Evolutionary conservation across 2,113 vertebrate genomes (phyloP).

Genomic region (Protomyctophum bolini): DNA sequence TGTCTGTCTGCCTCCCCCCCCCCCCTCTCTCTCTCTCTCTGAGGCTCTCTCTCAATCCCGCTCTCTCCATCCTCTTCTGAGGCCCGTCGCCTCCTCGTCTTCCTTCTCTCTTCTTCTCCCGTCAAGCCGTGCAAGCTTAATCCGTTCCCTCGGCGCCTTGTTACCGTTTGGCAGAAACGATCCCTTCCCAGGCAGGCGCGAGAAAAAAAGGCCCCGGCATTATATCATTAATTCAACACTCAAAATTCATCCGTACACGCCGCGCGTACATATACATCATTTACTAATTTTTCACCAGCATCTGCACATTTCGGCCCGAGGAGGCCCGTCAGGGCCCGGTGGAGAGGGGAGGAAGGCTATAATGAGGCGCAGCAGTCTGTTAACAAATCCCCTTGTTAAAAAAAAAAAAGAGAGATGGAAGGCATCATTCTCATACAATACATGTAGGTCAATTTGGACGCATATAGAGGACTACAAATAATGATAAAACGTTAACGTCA

Average conservation of each 20-base stretch:
- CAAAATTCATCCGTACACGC: conserved; percentile 81
- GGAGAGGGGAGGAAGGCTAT: conserved; percentile 59
- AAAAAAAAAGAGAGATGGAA: conserved; percentile 63
- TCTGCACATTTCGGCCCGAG: conserved; percentile 79
- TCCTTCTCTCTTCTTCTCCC: conserved; percentile 21
- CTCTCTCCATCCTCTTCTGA: background rate
- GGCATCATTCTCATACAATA: conserved; percentile 65
- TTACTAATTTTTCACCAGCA: conserved; percentile 86
- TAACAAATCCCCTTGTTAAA: conserved; percentile 79
- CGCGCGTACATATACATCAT: conserved; percentile 88
- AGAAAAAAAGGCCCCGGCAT: conserved; percentile 31
- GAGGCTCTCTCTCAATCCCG: background rate
- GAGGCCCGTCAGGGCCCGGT: conserved; percentile 71
- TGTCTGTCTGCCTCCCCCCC: conserved; percentile 26
- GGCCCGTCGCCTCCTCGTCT: background rate
- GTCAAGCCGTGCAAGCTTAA: conserved; percentile 76
- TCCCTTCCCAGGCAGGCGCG: conserved; percentile 54
- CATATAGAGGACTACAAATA: conserved; percentile 51
- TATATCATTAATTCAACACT: conserved; percentile 92
- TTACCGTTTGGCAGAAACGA: conserved; percentile 88
- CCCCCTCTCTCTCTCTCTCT: conserved; percentile 35
- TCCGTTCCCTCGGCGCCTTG: conserved; percentile 96
- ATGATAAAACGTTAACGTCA: conserved; percentile 49
- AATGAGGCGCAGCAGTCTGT: conserved; percentile 79
- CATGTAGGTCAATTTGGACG: conserved; percentile 58